phyloP scores from a whole-genome alignment of 2,113 vertebrate species.

The Oncorhynchus masou region DNA sequence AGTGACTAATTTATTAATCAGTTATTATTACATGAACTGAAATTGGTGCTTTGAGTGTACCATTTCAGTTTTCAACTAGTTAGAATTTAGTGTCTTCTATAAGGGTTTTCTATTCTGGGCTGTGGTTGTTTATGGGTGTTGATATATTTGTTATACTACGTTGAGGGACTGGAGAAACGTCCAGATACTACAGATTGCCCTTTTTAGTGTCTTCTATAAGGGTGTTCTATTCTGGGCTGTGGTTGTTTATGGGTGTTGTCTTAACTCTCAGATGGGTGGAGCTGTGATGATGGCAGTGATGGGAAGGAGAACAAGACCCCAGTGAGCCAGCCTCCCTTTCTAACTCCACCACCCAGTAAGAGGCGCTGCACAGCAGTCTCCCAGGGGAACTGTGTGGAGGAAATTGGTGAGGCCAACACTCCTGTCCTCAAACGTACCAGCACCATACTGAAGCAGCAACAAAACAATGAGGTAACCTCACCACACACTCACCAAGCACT shows the following conservation, averaged over 20 bases:
- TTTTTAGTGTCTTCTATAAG: not conserved
- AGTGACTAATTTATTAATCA: constrained; percentile 36
- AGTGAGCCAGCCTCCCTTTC: constrained; percentile 1
- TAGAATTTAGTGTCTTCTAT: no score
- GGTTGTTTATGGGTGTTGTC: constrained; percentile 9
- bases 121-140: no score
- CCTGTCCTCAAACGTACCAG: constrained; percentile 17
- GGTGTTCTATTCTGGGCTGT: not conserved
- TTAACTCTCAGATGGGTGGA: constrained; percentile 47
- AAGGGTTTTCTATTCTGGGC: no score
- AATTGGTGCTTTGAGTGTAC: no score
- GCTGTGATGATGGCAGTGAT: constrained; percentile 18
- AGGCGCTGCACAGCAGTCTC: constrained; percentile 56
- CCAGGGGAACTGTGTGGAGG: constrained; percentile 33
- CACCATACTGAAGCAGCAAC: constrained; percentile 25
- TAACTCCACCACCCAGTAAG: constrained; percentile 55
- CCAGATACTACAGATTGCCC: no score
- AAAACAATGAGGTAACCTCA: constrained; percentile 49
- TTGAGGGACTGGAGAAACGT: no score
- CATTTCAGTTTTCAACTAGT: no score
- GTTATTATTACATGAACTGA: no score
- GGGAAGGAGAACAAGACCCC: constrained; percentile 64
- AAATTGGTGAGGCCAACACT: constrained; percentile 58
- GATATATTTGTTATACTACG: no score
- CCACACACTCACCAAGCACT: constrained; percentile 16